A percentile compares a stretch with the other conserved stretches of the same genome.
phyloP scores from a whole-genome alignment of 2,888 invertebrate species.

The Papilio elwesi region DNA sequence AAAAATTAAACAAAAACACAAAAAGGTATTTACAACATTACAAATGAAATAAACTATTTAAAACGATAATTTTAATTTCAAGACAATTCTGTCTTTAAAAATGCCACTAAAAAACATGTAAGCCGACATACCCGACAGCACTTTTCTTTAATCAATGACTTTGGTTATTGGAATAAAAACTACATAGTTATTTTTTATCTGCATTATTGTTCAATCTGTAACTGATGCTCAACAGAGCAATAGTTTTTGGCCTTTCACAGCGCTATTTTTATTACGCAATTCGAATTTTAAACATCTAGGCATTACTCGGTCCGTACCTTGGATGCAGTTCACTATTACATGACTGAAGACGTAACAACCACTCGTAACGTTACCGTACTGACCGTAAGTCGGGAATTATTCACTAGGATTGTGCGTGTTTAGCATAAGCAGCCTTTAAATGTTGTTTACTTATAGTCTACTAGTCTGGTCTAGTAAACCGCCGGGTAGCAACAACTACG shows the following conservation, averaged over 20 bases:
- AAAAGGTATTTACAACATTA: no score
- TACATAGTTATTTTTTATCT: no score
- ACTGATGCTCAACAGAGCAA: neutral
- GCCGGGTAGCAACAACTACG: no score
- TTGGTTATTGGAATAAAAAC: no score
- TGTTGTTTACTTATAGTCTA: neutral
- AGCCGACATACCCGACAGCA: no score
- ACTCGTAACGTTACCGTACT: slow-evolving; percentile 17
- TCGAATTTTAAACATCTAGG: slow-evolving; percentile 18
- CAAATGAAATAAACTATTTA: no score
- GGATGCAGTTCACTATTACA: slow-evolving; percentile 27
- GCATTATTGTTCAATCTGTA: neutral
- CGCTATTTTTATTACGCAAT: slow-evolving; percentile 28
- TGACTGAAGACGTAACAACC: slow-evolving; percentile 36
- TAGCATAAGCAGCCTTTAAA: slow-evolving; percentile 18
- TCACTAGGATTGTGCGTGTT: slow-evolving; percentile 26
- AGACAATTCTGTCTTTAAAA: no score
- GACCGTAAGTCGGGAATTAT: slow-evolving; percentile 28
- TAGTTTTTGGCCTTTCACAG: neutral
- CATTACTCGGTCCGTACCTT: slow-evolving; percentile 2
- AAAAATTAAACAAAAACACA: no score
- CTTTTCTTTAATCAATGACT: no score
- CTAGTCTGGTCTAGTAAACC: no score
- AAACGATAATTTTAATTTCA: no score
- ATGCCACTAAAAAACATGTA: no score